Evolutionary conservation across 2,888 invertebrate species (phyloP), one percentile per base, ranked within the genome.

Genomic region (Agriopis aurantiaria): DNA sequence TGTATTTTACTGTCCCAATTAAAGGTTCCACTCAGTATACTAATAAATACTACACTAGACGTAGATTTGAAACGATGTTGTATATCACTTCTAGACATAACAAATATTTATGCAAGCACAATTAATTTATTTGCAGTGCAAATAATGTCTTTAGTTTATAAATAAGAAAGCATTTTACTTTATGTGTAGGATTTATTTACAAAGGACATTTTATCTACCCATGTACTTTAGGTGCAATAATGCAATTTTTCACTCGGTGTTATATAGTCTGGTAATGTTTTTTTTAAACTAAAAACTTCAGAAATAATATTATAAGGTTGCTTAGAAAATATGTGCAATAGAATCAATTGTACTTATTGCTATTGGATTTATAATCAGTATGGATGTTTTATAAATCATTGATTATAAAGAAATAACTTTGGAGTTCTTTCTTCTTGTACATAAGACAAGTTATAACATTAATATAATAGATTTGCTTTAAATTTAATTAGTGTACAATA

Each of bases 401-500:
- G 14, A 48, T 58, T 53, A 43, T n/a, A 52, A 41, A 45, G 43
- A 56, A 62, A 68, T 64, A 65, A 65, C n/a, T 53, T 63, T 64
- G 33, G 52, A 63, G 52, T 68, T 59, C 11, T 46, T 53, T 46
- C 43, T 56, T 68, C 63, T 63, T 71, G 75, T 77, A 75, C 56
- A 73, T 77, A 77, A 74, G 65, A 65, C 61, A 68, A 74, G 74
- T 58, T 59, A 72, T 57, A 65, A 12, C n/a, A n/a, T 70, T 23
- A 23, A 33, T 66, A 71, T 64, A 67, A 70, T 65, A 71, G 53
- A 78, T 76, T 67, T 69, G 74, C 73, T 74, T 72, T 74, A 69
- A 58, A 65, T 76, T 65, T 66, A 65, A 57, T 75, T 82, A 76
- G 77, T 85, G 85, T 85, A 85, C 85, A 85, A 84, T 83, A 78